A percentile compares a stretch with the other conserved stretches of the same genome.
Evolutionary conservation across 1,140 invertebrate species (phyloP).

Genomic region (Cotesia typhae): DNA sequence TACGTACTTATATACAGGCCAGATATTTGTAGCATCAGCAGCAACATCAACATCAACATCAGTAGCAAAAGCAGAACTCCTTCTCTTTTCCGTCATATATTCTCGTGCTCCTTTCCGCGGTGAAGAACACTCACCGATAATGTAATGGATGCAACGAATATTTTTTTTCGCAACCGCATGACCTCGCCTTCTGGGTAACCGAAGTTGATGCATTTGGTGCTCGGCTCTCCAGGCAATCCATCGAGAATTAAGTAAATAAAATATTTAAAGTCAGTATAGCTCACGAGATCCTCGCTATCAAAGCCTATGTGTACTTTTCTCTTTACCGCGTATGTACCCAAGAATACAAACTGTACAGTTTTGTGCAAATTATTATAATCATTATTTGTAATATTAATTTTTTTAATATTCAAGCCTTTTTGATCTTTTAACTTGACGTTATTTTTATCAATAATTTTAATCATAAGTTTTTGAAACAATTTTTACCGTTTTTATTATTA

Average conservation of each 20-base stretch:
- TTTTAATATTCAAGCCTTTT: constrained; percentile 21
- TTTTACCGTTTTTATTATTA: not conserved
- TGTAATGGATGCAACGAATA: constrained; percentile 33
- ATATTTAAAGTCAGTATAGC: constrained; percentile 25
- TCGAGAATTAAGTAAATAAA: constrained; percentile 21
- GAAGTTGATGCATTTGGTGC: constrained; percentile 12
- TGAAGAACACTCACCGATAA: constrained; percentile 29
- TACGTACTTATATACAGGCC: not conserved
- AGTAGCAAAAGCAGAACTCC: not conserved
- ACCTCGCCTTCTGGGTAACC: constrained; percentile 30
- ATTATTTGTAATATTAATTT: not conserved
- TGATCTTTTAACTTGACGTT: too few species aligned
- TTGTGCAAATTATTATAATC: not conserved
- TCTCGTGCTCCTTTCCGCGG: constrained; percentile 13
- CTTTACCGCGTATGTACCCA: not conserved
- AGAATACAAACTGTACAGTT: not conserved
- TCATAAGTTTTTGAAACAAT: not conserved
- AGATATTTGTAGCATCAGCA: too few species aligned
- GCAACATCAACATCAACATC: not conserved
- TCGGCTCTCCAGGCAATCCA: not conserved
- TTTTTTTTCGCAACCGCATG: constrained; percentile 21
- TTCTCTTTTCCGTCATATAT: not conserved
- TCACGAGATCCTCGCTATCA: constrained; percentile 30
- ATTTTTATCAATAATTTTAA: too few species aligned
- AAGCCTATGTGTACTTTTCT: constrained; percentile 8